These are phyloP conservation scores for Drosophila pseudotalamancana DNA, from an alignment of 2,888 invertebrate genomes.

Conservation along the genomic window DNA sequence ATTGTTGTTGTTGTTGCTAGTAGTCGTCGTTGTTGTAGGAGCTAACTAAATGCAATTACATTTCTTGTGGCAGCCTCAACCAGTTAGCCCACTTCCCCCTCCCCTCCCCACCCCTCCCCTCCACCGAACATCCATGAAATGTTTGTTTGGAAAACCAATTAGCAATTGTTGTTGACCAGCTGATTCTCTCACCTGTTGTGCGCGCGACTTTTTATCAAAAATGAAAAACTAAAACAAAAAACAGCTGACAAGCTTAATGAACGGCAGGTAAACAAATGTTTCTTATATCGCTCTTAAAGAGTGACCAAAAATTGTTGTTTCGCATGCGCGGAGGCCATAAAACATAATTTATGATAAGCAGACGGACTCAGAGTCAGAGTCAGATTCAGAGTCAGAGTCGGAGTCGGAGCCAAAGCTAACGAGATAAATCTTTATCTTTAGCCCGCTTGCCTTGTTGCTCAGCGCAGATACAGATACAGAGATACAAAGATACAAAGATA, in stretches of 20 bases:
- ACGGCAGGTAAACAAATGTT: slow-evolving; percentile 9
- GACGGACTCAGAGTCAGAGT: too few species aligned
- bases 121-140: slow-evolving; percentile 13
- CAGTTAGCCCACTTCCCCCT: slow-evolving; percentile 12
- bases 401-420: slow-evolving; percentile 48
- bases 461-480: too few species aligned
- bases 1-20: slow-evolving; percentile 1
- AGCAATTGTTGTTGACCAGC: slow-evolving; percentile 50
- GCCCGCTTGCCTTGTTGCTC: slow-evolving; percentile 7
- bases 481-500: too few species aligned
- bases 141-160: slow-evolving; percentile 45
- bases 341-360: slow-evolving; percentile 74
- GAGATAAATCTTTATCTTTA: slow-evolving; percentile 35
- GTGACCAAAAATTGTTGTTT: slow-evolving; percentile 26
- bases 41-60: slow-evolving; percentile 64
- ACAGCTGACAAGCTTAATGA: slow-evolving; percentile 32
- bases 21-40: slow-evolving; percentile 8
- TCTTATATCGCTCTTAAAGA: neutral
- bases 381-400: too few species aligned
- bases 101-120: neutral
- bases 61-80: slow-evolving; percentile 51
- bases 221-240: neutral
- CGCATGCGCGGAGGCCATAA: slow-evolving; percentile 72
- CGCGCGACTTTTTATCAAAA: slow-evolving; percentile 4
- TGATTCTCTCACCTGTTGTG: slow-evolving; percentile 68